Conservation (phyloP, 2,888 invertebrate species). For the Myathropa florea region DNA sequence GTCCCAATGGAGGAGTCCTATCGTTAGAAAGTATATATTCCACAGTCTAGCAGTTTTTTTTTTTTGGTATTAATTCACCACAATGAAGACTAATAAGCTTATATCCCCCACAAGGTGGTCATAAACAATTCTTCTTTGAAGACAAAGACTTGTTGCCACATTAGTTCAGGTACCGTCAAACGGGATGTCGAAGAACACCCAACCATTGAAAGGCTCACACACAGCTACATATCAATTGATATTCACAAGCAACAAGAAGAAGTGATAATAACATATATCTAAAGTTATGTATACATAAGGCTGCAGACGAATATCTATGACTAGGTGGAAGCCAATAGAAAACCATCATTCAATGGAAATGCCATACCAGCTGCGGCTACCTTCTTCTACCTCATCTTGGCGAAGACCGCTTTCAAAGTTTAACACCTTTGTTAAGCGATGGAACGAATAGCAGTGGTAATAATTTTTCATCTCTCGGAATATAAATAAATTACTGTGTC, state of each 20-base stretch:
- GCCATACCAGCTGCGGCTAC: conserved; percentile 35
- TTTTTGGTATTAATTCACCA: conserved; percentile 57
- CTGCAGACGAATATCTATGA: conserved; percentile 1
- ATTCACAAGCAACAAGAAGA: not conserved
- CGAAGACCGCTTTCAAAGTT: conserved; percentile 51
- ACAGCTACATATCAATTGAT: not conserved
- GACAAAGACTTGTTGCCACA: conserved; percentile 50
- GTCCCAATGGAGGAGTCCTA: conserved; percentile 9
- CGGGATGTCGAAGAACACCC: not conserved
- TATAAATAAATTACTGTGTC: conserved; percentile 77
- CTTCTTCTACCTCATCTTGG: conserved; percentile 5
- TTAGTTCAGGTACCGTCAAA: conserved; percentile 50
- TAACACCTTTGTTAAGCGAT: conserved; percentile 67
- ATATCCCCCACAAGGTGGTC: conserved; percentile 66
- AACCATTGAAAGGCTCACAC: conserved; percentile 17
- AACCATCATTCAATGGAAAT: conserved; percentile 40
- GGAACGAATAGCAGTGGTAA: conserved; percentile 63
- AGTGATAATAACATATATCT: conserved; percentile 9
- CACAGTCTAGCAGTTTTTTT: conserved; percentile 6
- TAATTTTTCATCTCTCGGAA: conserved; percentile 69
- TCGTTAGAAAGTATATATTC: conserved; percentile 15
- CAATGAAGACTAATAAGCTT: conserved; percentile 68
- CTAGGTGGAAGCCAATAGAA: conserved; percentile 47
- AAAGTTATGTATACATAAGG: conserved; percentile 1
- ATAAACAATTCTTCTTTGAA: conserved; percentile 49